Evolutionary conservation across 2,113 vertebrate genomes (phyloP).

Genomic region (Paramisgurnus dabryanus): DNA sequence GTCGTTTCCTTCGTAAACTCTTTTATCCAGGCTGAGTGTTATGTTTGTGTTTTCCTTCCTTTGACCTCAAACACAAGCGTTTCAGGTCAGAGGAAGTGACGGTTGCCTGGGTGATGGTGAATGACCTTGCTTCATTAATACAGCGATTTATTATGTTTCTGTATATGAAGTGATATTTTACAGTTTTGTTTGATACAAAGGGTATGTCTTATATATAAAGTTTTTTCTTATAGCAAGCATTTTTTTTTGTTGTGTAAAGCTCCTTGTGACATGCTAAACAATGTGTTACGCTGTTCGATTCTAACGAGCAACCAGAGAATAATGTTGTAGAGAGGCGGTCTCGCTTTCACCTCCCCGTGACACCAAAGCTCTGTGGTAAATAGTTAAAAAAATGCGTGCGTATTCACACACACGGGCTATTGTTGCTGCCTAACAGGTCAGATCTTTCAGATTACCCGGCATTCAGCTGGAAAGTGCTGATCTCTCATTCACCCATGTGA

Average conservation of each 20-base stretch:
- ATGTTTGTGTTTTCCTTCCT: neutral
- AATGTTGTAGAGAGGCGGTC: neutral
- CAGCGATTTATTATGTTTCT: no score
- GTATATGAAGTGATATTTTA: no score
- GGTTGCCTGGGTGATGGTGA: neutral
- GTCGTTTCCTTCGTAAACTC: neutral
- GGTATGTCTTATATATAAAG: no score
- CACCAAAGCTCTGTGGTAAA: neutral
- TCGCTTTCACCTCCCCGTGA: slow-evolving; percentile 9
- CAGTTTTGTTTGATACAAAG: no score
- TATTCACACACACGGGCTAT: slow-evolving; percentile 11
- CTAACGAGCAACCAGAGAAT: neutral
- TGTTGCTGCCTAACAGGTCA: slow-evolving; percentile 11
- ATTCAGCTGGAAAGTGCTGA: neutral
- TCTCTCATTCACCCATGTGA: neutral
- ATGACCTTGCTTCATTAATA: neutral
- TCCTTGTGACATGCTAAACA: slow-evolving; percentile 1
- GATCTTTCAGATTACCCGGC: slow-evolving; percentile 22
- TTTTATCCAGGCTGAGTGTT: neutral
- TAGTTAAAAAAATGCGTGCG: neutral
- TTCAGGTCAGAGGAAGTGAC: neutral
- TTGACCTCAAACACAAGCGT: neutral
- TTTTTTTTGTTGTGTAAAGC: neutral
- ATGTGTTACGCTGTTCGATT: neutral
- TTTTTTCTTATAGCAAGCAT: no score